Base-by-base conservation (phyloP, 1,140 invertebrate genomes). In the Drosophila varians region DNA sequence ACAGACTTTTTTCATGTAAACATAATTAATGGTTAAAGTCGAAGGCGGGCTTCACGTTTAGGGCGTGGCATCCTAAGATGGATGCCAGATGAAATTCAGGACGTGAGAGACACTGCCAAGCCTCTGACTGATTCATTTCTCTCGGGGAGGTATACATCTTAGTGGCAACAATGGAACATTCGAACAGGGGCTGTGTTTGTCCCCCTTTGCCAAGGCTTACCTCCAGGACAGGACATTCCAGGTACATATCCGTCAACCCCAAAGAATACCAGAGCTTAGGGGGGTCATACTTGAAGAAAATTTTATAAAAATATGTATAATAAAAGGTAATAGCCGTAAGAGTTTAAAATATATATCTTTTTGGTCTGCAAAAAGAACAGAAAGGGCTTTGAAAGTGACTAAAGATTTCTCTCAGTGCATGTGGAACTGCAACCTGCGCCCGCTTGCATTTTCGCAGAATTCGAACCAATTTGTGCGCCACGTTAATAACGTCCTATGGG, bases 401-500 rank as follows among this genome's bases (percentile, higher is more conserved):
- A 4, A 31, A 3, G 4, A 11, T 3, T 64, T 64, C 26, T 61
- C 8, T 25, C 16, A 7, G 69, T 74, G 47, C 54, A 52, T n/a
- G 26, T 18, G 47, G 49, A 76, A 73, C 73, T 75, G 77, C 72
- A 75, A 79, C 65, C 58, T 61, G 58, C 54, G 48, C 42, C 40
- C 51, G 19, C 28, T 40, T 76, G 80, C 80, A 86, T 65, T 86
- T 86, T 79, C 77, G 48, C 76, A 77, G 82, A 66, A 87, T 86
- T 87, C 71, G 72, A 80, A 86, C 80, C 80, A 84, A 84, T 84
- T 86, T 84, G 82, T 80, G 76, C 58, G 47, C 57, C 76, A 74
- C 80, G 79, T 84, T 84, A 84, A 84, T 84, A 84, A 84, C 79
- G 62, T 38, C 62, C 55, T 74, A 84, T 64, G 80, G 73, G 68